These are phyloP conservation scores for Telmatochromis brachygnathus DNA, from an alignment of 2,113 vertebrate genomes.

Conservation along the genomic window DNA sequence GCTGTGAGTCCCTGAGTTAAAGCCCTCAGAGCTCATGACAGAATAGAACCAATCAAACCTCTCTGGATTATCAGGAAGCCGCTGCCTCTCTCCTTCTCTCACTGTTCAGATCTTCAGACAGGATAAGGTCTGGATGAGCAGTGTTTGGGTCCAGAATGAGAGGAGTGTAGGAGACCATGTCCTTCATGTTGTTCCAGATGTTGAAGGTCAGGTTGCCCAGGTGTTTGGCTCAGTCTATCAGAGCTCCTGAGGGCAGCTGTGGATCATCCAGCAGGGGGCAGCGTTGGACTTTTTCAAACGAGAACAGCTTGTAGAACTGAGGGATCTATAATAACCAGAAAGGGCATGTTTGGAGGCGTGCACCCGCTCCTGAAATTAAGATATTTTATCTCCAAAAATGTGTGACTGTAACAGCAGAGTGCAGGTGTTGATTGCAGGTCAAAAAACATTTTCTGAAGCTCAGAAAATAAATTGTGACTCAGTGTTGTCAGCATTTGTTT, in stretches of 20 bases:
- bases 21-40: neutral
- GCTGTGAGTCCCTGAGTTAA: neutral
- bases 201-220: neutral
- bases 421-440: neutral
- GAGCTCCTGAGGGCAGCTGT: neutral
- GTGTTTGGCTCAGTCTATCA: neutral
- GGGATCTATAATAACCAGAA: fast-evolving
- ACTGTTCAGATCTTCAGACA: neutral
- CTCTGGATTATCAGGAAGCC: fast-evolving
- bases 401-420: neutral
- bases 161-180: neutral
- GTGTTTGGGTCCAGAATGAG: neutral
- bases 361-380: neutral
- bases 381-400: neutral
- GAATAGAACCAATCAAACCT: neutral
- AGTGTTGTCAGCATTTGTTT: neutral
- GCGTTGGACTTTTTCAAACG: fast-evolving
- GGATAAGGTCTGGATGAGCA: neutral
- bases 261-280: neutral
- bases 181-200: neutral
- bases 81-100: neutral
- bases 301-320: neutral
- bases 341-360: neutral
- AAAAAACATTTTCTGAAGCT: neutral
- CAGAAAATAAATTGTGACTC: neutral